Base-by-base conservation (phyloP, 2,113 vertebrate genomes). In the Sinocyclocheilus anshuiensis region DNA sequence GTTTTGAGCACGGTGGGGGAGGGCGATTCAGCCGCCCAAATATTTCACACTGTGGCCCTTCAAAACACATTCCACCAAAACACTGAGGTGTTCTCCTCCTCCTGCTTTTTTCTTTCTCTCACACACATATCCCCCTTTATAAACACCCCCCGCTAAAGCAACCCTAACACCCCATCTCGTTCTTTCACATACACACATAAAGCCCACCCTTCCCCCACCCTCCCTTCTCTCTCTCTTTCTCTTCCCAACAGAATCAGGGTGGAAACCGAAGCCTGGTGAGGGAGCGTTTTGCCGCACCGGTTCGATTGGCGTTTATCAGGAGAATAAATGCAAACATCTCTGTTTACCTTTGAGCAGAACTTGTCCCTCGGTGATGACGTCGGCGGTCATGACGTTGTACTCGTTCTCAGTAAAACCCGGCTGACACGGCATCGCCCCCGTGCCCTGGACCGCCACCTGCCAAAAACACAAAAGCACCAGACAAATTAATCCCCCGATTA, bases 361-460 rank as follows among this genome's bases (percentile, higher is more conserved):
- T 85, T 97, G 96, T 88, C 96, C 96, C 95, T 96, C 93, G 0
- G 90, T 93, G 83, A 97, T 86, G 55, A 92, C 95, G 89, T 94
- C 94, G 11, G 95, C 92, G 87, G 96, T 92, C 69, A 95, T 93
- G 4, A 94, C 94, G 71, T 93, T 95, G 94, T 96, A 96, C 92
- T 95, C 94, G 84, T 95, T 95, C 94, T 97, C 95, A 85, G 95
- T 94, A 94, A 97, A 97, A 92, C 95, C 96, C 91, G 95, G 94
- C 94, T 95, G 96, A 94, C 96, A 97, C 88, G 94, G 93, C 86
- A 90, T 88, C 63, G 93, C 92, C 92, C 94, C 95, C 89, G 92
- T 91, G 91, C 95, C 94, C 91, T 95, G 93, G 89, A 94, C 91
- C 1, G 95, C 94, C 69, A 95, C 94, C 96, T 97, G 94, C 50